These are phyloP conservation scores for Protodeltote pygarga DNA, from an alignment of 2,888 invertebrate species.

Conservation along the genomic window DNA sequence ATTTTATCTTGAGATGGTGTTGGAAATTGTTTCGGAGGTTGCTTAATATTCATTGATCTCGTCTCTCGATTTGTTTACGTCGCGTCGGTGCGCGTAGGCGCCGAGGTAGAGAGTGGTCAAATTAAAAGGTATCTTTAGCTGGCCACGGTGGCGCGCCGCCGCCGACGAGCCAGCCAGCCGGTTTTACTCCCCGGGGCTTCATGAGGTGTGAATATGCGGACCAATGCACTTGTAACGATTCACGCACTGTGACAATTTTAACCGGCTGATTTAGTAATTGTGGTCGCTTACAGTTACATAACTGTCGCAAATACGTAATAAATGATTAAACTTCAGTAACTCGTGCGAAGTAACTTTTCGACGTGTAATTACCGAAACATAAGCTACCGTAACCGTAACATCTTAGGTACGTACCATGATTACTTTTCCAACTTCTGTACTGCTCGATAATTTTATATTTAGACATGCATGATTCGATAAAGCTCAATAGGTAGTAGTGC, in stretches of 20 bases:
- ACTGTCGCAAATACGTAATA: slow-evolving; percentile 4
- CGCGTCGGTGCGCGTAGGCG: slow-evolving; percentile 73
- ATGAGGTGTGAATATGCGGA: slow-evolving; percentile 76
- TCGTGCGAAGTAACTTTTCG: slow-evolving; percentile 6
- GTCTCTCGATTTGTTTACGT: slow-evolving; percentile 81
- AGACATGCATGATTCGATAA: slow-evolving; percentile 61
- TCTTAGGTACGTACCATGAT: slow-evolving; percentile 23
- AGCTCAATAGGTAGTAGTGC: slow-evolving; percentile 52
- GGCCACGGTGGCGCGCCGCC: slow-evolving; percentile 30
- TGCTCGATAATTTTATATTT: slow-evolving; percentile 60
- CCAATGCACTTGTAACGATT: slow-evolving; percentile 65
- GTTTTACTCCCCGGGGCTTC: slow-evolving; percentile 75
- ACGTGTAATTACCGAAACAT: slow-evolving; percentile 3
- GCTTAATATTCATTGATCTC: slow-evolving; percentile 84
- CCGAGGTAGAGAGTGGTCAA: slow-evolving; percentile 67
- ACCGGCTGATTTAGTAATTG: slow-evolving; percentile 48
- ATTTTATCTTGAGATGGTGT: slow-evolving; percentile 73
- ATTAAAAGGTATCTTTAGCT: slow-evolving; percentile 65
- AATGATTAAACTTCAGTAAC: slow-evolving; percentile 8
- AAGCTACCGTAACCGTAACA: slow-evolving; percentile 18
- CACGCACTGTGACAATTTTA: slow-evolving; percentile 67
- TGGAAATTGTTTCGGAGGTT: slow-evolving; percentile 79
- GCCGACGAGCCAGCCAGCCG: slow-evolving; percentile 51
- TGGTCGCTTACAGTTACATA: slow-evolving; percentile 20
- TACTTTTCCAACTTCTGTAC: slow-evolving; percentile 30